A percentile compares a stretch with the other conserved stretches of the same genome.
Evolutionary conservation across 2,888 invertebrate genomes (phyloP).

Genomic region (Alcis repandata): DNA sequence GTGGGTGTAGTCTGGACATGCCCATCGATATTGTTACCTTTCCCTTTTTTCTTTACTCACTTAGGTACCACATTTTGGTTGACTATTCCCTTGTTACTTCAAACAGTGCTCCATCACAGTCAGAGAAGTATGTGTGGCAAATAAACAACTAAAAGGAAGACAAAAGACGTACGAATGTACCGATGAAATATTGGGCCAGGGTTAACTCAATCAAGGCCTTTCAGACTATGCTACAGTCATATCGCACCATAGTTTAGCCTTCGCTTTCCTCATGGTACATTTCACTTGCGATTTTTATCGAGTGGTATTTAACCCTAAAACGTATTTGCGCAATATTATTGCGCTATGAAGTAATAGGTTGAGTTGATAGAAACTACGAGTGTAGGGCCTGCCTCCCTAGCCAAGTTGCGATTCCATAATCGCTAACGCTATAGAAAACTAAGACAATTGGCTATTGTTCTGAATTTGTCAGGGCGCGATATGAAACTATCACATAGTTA

Average conservation of each 20-base stretch:
- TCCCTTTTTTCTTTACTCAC: background rate
- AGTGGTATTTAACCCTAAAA: no score
- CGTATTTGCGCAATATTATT: no score
- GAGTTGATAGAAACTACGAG: no score
- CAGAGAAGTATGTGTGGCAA: slow-evolving; percentile 35
- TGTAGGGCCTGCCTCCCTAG: no score
- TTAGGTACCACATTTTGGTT: background rate
- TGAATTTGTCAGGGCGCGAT: background rate
- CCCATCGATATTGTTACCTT: slow-evolving; percentile 7
- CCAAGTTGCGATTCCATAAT: background rate
- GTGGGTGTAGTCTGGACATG: background rate
- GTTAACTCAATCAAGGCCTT: slow-evolving; percentile 25
- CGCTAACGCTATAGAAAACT: no score
- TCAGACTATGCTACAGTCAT: background rate
- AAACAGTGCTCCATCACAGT: slow-evolving; percentile 40
- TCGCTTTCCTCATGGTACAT: no score
- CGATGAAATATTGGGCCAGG: slow-evolving; percentile 29
- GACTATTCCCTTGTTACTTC: slow-evolving; percentile 19
- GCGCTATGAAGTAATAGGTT: no score
- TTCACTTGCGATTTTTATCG: no score
- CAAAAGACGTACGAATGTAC: slow-evolving; percentile 21
- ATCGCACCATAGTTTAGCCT: no score
- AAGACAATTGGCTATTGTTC: no score
- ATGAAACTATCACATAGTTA: background rate
- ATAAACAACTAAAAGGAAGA: slow-evolving; percentile 39